phyloP scores from a whole-genome alignment of 2,797 vertebrate genomes.

The Brachymystax lenok region DNA sequence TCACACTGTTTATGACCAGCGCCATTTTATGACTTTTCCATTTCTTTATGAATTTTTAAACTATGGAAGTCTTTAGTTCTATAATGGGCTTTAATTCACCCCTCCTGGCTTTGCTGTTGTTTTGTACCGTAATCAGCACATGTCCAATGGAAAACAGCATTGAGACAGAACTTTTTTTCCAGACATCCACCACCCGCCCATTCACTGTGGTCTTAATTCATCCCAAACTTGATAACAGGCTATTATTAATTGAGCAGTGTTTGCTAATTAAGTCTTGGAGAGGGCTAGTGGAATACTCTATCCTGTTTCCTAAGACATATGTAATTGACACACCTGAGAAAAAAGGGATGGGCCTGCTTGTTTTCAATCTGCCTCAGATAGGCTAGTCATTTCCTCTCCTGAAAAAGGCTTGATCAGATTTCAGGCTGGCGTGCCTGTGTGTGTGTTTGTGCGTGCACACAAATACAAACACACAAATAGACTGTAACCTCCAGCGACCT shows the following conservation, averaged over 20 bases:
- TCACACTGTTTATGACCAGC: conserved; percentile 1
- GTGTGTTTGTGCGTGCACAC: not conserved
- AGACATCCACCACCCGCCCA: not conserved
- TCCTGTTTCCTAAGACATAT: conserved; percentile 27
- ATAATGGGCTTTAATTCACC: not conserved
- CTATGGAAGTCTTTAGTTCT: not conserved
- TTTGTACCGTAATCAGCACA: not conserved
- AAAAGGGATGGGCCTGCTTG: not conserved
- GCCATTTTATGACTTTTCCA: conserved; percentile 13
- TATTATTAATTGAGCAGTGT: conserved; percentile 34
- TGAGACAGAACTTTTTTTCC: too few relatives aligned
- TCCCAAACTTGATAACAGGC: conserved; percentile 31
- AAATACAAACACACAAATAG: not conserved
- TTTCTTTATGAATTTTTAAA: conserved; percentile 26
- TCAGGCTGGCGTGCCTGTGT: conserved; percentile 1
- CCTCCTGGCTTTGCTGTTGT: not conserved
- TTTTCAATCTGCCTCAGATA: not conserved
- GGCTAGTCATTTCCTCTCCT: not conserved
- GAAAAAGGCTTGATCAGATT: not conserved
- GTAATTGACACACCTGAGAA: conserved; percentile 22
- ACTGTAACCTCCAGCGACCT: conserved; percentile 14
- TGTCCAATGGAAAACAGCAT: not conserved
- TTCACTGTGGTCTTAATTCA: conserved; percentile 27
- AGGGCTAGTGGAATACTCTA: conserved; percentile 17
- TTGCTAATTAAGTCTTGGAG: conserved; percentile 27